Evolutionary conservation across 2,113 vertebrate species (phyloP).

Genomic region (Gambusia affinis): DNA sequence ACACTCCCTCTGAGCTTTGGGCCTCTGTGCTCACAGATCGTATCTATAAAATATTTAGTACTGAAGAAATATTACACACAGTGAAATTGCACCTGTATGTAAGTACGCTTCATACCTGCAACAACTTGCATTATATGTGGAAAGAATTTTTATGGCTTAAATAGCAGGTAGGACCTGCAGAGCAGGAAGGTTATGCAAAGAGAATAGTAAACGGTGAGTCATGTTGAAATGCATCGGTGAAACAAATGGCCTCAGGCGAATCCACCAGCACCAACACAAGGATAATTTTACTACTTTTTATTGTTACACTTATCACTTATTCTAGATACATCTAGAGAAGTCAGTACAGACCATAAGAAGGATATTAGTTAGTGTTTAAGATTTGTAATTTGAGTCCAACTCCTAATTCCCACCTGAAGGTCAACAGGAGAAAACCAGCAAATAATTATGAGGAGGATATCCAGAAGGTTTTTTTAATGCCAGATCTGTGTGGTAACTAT

Average conservation of each 20-base stretch:
- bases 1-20: background rate
- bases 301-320: conserved; percentile 26
- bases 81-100: background rate
- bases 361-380: conserved; percentile 27
- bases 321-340: conserved; percentile 21
- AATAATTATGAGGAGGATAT: background rate
- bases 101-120: background rate
- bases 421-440: background rate
- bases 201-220: background rate
- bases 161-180: background rate
- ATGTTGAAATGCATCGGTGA: conserved; percentile 5
- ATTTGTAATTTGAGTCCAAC: background rate
- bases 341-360: conserved; percentile 13
- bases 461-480: background rate
- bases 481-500: no score
- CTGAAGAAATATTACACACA: background rate
- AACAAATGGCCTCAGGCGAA: conserved; percentile 8
- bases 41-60: background rate
- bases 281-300: conserved; percentile 27
- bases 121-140: background rate
- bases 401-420: background rate
- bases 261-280: conserved; percentile 5
- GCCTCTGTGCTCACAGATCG: background rate
- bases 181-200: background rate
- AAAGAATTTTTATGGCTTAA: background rate